These are phyloP conservation scores for Drosophila cognata DNA, from an alignment of 2,888 invertebrate genomes.

Conservation along the genomic window DNA sequence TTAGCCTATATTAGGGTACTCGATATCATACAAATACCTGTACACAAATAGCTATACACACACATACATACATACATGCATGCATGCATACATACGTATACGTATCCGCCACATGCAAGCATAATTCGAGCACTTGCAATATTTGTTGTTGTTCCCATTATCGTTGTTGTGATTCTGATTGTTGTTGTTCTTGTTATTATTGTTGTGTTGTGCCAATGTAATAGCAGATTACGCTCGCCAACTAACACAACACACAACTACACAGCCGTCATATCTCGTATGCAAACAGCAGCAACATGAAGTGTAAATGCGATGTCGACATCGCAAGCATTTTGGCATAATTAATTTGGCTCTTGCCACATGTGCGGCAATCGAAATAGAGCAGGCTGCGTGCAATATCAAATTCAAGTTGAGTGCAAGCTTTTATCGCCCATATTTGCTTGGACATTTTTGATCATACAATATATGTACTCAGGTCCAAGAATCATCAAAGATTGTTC, in stretches of 20 bases:
- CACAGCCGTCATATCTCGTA: conserved; percentile 21
- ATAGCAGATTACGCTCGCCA: not conserved
- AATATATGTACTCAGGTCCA: not conserved
- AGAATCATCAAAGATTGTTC: not conserved
- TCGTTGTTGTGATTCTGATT: conserved; percentile 1
- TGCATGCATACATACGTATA: not conserved
- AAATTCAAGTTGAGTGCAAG: not conserved
- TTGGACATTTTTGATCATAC: not conserved
- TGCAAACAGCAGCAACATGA: conserved; percentile 43
- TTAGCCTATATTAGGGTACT: conserved; percentile 10
- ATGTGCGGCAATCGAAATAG: conserved; percentile 6
- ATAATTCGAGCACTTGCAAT: conserved; percentile 33
- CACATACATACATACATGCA: not conserved
- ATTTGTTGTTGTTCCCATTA: conserved; percentile 26
- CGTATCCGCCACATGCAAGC: not conserved
- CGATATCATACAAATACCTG: conserved; percentile 21
- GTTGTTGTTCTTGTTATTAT: conserved; percentile 7
- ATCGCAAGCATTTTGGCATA: conserved; percentile 18
- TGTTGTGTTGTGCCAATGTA: conserved; percentile 16
- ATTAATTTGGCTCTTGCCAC: conserved; percentile 30
- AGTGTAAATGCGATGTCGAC: conserved; percentile 27
- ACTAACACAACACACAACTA: conserved; percentile 2
- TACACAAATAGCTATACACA: not conserved
- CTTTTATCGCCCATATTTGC: not conserved
- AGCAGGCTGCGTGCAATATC: not conserved